phyloP scores from a whole-genome alignment of 1,140 invertebrate genomes.

The Drosophila trapezifrons region DNA sequence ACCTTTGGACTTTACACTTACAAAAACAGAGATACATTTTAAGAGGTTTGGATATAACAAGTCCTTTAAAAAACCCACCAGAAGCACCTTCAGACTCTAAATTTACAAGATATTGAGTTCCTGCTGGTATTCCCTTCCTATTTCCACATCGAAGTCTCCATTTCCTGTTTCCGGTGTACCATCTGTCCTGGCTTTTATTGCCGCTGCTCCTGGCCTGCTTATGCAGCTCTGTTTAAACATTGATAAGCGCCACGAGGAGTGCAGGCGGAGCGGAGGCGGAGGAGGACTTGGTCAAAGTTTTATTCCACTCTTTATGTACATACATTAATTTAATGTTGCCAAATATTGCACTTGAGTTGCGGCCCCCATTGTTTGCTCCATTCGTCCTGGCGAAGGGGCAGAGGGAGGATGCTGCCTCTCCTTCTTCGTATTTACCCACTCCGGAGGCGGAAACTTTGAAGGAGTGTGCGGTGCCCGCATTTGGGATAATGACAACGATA shows the following conservation, averaged over 20 bases:
- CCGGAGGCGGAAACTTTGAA: neutral
- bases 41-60: too few relatives aligned
- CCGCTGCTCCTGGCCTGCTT: slow-evolving; percentile 22
- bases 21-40: neutral
- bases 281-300: slow-evolving; percentile 56
- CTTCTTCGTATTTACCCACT: slow-evolving; percentile 6
- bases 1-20: neutral
- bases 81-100: too few relatives aligned
- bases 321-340: slow-evolving; percentile 69
- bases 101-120: too few relatives aligned
- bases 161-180: neutral
- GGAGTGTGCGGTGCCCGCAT: slow-evolving; percentile 6
- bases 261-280: neutral
- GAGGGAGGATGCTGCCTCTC: neutral
- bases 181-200: slow-evolving; percentile 8
- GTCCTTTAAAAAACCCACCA: too few relatives aligned
- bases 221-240: slow-evolving; percentile 73
- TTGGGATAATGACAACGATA: slow-evolving; percentile 42
- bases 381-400: neutral
- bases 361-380: slow-evolving; percentile 8
- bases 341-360: slow-evolving; percentile 52
- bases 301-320: slow-evolving; percentile 62
- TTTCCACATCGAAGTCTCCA: neutral
- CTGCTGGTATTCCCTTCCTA: too few relatives aligned
- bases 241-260: slow-evolving; percentile 54